Evolutionary conservation across 2,113 vertebrate species (phyloP).

Genomic region (Solea solea): DNA sequence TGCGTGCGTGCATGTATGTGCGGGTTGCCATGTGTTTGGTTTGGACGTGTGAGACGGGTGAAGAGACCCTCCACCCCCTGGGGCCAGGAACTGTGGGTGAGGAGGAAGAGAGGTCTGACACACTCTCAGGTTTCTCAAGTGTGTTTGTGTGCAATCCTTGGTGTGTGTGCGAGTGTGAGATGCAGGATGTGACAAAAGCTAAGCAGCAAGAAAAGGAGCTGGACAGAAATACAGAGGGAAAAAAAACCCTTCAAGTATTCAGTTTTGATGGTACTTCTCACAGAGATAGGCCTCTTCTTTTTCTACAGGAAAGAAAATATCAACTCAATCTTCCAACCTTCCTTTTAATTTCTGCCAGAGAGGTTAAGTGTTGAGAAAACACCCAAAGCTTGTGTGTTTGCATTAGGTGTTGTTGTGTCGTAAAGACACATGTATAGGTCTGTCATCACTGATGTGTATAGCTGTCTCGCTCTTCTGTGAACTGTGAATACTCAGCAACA

Average conservation of each 20-base stretch:
- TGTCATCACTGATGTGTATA: not conserved
- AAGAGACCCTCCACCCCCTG: constrained; percentile 70
- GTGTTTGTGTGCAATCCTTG: constrained; percentile 40
- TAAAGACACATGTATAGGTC: not conserved
- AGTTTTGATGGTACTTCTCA: constrained; percentile 19
- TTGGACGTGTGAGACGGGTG: constrained; percentile 75
- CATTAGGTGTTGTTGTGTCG: not conserved
- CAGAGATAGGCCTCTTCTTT: not conserved
- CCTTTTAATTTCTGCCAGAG: constrained; percentile 8
- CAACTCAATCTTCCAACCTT: constrained; percentile 15
- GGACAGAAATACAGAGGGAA: constrained; percentile 9
- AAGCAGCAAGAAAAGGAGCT: constrained; percentile 15
- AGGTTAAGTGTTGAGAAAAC: constrained; percentile 42
- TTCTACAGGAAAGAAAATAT: constrained; percentile 27
- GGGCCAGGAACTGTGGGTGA: constrained; percentile 74
- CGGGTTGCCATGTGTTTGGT: constrained; percentile 69
- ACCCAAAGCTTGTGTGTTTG: constrained; percentile 1
- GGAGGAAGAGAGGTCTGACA: constrained; percentile 71
- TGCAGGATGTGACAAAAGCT: constrained; percentile 59
- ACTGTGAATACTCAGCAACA: too few relatives aligned
- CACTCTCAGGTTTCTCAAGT: constrained; percentile 73
- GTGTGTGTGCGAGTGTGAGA: constrained; percentile 27
- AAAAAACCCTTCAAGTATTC: constrained; percentile 16
- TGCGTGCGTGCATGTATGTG: constrained; percentile 61
- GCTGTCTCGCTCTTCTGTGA: not conserved